phyloP scores from a whole-genome alignment of 2,113 vertebrate genomes.

The Megalops atlanticus region DNA sequence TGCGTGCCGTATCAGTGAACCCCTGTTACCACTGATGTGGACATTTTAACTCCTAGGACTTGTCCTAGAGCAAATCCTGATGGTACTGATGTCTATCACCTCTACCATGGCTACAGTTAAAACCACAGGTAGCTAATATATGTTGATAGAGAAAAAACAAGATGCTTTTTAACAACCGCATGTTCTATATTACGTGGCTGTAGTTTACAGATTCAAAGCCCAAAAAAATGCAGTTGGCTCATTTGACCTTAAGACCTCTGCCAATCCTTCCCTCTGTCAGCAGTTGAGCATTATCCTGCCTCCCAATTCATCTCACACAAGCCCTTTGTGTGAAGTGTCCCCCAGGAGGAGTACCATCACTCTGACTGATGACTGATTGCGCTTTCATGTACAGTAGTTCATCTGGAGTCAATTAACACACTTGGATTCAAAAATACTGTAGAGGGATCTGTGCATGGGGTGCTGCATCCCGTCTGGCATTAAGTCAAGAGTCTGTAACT shows the following conservation, averaged over 20 bases:
- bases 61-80: too few species aligned
- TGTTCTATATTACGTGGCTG: too few species aligned
- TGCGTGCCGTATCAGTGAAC: too few species aligned
- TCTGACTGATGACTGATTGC: neutral
- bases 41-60: too few species aligned
- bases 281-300: neutral
- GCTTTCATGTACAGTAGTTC: neutral
- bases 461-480: neutral
- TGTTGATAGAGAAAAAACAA: too few species aligned
- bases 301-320: neutral
- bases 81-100: too few species aligned
- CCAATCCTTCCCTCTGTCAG: neutral
- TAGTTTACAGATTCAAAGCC: neutral
- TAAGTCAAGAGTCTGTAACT: too few species aligned
- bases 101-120: too few species aligned
- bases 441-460: neutral
- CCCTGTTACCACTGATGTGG: too few species aligned
- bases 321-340: neutral
- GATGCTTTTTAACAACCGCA: too few species aligned
- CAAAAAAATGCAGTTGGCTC: neutral
- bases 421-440: neutral
- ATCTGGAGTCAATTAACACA: too few species aligned
- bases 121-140: too few species aligned
- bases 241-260: neutral
- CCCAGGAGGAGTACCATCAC: neutral